Base-by-base conservation (phyloP, 2,888 invertebrate species). In the Diaphora mendica region DNA sequence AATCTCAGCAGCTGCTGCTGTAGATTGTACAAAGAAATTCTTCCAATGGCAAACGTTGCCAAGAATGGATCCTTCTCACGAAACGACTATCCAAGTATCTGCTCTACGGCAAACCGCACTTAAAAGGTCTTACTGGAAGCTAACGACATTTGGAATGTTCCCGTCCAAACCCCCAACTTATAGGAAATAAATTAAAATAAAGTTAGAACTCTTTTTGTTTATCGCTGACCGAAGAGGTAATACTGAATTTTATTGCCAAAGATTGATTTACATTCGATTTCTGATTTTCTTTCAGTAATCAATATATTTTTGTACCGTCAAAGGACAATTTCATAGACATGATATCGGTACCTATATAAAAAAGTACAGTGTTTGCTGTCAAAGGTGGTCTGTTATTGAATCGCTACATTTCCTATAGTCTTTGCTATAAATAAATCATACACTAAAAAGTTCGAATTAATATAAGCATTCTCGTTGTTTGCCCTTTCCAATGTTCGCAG, bases 81-180 rank as follows among this genome's bases (percentile, higher is more conserved):
- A 64, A 64, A 64, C 23, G 20, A 65, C 71, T 79, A 74, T 76
- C 69, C 67, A 51, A 65, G 71, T 33, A 64, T 42, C 44, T 68
- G 55, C 65, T 69, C 17, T 64, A 65, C 35, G 64, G 64, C 64
- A 39, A 65, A 65, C 64, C 64, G 64, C 64, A 65, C 64, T 65
- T 65, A 39, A 23, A 64, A 65, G 64, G n/a, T 65, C n/a, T 65
- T 65, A 39, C 39, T 39, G 64, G n/a, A 39, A n/a, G 64, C 39
- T 65, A 65, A 65, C 64, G 64, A 65, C 64, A 65, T 35, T 65
- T 39, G 39, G 23, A 65, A 65, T 65, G 20, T n/a, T 39, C n/a
- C 23, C 23, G n/a, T n/a, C 20, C 15, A 39, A n/a, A 65, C 13
- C 13, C 64, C n/a, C 9, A 39, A 65, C 64, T 65, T 65, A 65